phyloP scores from a whole-genome alignment of 2,888 invertebrate species.

The Lamellibrachia columna region DNA sequence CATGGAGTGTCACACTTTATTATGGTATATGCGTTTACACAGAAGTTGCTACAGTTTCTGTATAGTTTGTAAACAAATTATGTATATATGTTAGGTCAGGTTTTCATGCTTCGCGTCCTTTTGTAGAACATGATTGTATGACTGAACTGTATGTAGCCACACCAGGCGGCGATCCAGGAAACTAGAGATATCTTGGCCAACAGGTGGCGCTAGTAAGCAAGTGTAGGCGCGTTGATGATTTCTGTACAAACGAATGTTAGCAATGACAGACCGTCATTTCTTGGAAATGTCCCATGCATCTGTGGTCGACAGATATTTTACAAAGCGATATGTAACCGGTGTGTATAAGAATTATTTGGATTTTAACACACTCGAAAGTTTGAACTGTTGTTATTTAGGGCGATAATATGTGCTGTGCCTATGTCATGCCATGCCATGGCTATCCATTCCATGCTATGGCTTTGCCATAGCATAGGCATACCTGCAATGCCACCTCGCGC shows the following conservation, averaged over 20 bases:
- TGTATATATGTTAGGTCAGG: no score
- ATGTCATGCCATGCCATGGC: no score
- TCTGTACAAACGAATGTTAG: neutral
- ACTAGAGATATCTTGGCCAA: neutral
- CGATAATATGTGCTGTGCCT: neutral
- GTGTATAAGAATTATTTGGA: neutral
- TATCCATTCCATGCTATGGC: no score
- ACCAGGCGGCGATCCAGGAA: neutral
- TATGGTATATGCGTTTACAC: no score
- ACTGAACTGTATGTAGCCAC: neutral
- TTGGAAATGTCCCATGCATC: constrained; percentile 13
- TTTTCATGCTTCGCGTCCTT: no score
- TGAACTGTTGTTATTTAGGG: neutral
- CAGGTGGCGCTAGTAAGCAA: neutral
- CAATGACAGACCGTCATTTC: constrained; percentile 9
- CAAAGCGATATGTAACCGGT: constrained; percentile 24
- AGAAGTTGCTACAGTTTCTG: no score
- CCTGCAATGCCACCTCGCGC: no score
- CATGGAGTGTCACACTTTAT: no score
- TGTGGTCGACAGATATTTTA: constrained; percentile 25
- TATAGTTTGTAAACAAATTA: no score
- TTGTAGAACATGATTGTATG: no score
- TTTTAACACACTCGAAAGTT: neutral
- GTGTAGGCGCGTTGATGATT: neutral
- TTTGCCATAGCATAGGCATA: no score